Conservation (phyloP, 2,113 vertebrate species). For the Elanus axillaris region DNA sequence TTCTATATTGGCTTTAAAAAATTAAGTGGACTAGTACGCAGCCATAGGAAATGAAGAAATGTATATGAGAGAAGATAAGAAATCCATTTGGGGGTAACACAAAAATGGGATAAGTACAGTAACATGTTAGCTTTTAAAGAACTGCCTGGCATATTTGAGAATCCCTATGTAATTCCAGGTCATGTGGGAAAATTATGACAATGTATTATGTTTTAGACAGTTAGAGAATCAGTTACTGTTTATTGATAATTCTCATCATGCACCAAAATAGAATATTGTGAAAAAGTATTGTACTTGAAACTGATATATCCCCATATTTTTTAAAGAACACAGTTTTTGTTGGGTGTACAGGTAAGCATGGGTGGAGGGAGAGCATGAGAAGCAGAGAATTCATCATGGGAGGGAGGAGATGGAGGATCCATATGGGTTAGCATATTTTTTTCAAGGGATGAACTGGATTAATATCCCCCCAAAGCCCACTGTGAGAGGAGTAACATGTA, state of each 20-base stretch:
- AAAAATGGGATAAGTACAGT: not conserved
- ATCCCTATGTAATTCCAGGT: not conserved
- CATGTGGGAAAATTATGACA: not conserved
- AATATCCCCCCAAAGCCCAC: not conserved
- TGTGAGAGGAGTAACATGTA: not conserved
- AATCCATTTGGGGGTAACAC: not conserved
- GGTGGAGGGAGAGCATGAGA: not conserved
- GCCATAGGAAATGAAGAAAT: not conserved
- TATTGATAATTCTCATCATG: not conserved
- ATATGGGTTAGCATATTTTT: not conserved
- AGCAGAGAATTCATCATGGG: not conserved
- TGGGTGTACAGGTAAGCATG: not conserved
- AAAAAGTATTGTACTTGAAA: not conserved
- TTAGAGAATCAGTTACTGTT: not conserved
- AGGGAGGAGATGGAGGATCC: not conserved
- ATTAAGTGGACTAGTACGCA: not conserved
- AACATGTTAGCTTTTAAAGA: not conserved
- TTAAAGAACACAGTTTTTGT: not conserved
- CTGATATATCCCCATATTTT: not conserved
- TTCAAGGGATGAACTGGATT: not conserved
- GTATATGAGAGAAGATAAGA: not conserved
- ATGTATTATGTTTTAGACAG: not conserved
- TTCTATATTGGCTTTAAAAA: not conserved
- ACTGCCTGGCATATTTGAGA: not conserved
- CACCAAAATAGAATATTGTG: not conserved